These are phyloP conservation scores for Drosophila affinis DNA, from an alignment of 2,888 invertebrate species.

Conservation along the genomic window DNA sequence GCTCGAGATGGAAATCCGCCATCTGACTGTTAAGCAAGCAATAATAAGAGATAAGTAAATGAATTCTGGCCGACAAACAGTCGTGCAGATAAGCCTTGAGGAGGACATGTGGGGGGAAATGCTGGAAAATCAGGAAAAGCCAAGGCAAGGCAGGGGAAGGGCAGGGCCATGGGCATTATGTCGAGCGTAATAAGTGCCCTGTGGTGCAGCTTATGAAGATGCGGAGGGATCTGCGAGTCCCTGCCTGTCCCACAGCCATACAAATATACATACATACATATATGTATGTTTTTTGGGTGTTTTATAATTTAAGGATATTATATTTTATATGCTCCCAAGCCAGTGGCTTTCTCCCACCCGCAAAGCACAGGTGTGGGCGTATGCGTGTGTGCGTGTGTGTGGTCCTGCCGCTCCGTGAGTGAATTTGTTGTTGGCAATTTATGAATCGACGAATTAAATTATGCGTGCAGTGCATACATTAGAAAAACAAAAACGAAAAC, in stretches of 20 bases:
- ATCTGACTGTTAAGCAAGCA: conserved; percentile 23
- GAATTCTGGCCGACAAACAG: conserved; percentile 11
- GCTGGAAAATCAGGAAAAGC: conserved; percentile 5
- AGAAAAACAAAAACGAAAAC: conserved; percentile 29
- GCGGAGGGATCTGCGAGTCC: conserved; percentile 16
- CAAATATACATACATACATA: not conserved
- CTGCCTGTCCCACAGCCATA: not conserved
- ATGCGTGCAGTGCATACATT: conserved; percentile 74
- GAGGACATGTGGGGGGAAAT: not conserved
- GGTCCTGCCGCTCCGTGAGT: conserved; percentile 2
- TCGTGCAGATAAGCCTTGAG: too few relatives aligned
- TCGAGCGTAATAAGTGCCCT: conserved; percentile 49
- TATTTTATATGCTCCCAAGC: conserved; percentile 47
- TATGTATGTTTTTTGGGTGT: not conserved
- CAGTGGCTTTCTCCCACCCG: conserved; percentile 25
- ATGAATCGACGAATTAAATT: conserved; percentile 78
- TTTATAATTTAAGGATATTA: conserved; percentile 37
- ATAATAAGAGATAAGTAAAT: conserved; percentile 14
- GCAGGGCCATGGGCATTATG: conserved; percentile 35
- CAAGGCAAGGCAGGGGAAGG: conserved; percentile 11
- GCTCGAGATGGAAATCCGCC: not conserved
- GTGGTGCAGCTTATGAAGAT: conserved; percentile 46
- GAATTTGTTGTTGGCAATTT: conserved; percentile 63
- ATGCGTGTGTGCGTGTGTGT: conserved; percentile 5
- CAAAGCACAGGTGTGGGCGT: conserved; percentile 23